Evolutionary conservation across 2,797 vertebrate species (phyloP), one percentile per base, ranked within the genome.

Genomic region (Salarias fasciatus): DNA sequence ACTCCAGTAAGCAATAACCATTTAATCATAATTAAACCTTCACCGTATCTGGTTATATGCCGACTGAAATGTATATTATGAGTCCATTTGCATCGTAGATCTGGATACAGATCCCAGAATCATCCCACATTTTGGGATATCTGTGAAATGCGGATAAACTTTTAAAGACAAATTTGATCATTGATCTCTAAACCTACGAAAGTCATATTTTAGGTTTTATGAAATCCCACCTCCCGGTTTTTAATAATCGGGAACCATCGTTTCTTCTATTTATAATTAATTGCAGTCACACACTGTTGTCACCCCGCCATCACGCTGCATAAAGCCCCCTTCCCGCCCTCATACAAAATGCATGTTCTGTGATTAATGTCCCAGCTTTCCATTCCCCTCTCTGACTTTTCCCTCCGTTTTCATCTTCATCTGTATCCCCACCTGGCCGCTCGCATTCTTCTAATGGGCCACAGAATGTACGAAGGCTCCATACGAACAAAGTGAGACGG

Each of bases 221-320:
- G 31, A 8, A 31, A 4, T 31, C 30, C 8, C 30, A n/a, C 30
- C 30, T 31, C 30, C 4, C 30, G 31, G 8, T 31, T 31, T 31
- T 4, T 31, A 4, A 31, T 18, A 85, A 60, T 49, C 70, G 53
- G 79, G 77, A 80, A 77, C 58, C 75, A 77, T 84, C 75, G 72
- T 75, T 88, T 83, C 79, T 81, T 74, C 73, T 36, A 80, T 86
- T 53, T 33, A 88, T 87, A 77, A 89, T 89, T 85, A 42, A 90
- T 59, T 1, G n/a, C 54, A 14, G 44, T 63, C 69, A 63, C 57
- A 40, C 43, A 37, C 60, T 54, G 58, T 53, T 15, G 72, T 56
- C 68, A 40, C 50, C n/a, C 31, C 37, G 52, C 15, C 40, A 13
- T 42, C 54, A 8, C 58, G 41, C 58, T 38, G 58, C 40, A 56